Evolutionary conservation across 2,888 invertebrate genomes (phyloP), one percentile per base, ranked within the genome.

Genomic region (Alitta virens): DNA sequence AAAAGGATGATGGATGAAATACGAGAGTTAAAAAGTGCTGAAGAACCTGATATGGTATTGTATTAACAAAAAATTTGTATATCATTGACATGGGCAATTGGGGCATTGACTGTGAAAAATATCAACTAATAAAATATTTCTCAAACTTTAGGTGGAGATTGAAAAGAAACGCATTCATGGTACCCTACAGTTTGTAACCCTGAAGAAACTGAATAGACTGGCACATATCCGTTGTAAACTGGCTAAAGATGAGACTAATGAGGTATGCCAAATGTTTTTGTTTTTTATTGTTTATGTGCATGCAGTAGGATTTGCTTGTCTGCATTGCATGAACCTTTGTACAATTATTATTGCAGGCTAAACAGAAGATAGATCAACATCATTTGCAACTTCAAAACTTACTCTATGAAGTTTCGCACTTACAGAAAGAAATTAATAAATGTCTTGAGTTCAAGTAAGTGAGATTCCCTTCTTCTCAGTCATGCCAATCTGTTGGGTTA

Each of bases 341-440:
- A 23, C 21, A 7, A 27, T 40, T 27, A 46, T 43, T 24, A 33
- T 68, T 72, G 2, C 66, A 82, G 82, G 92, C 92, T 68, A 94
- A 94, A 79, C 89, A 90, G 74, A 88, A 90, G 71, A 93, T 95
- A 0, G 96, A 97, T 76, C 90, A 90, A 60, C 91, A 91, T 71
- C 91, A 95, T 78, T 83, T 97, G 56, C 91, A 92, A 72, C 85
- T 95, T 60, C 95, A 97, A 83, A 97, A 97, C 84, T 85, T 97
- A 56, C 84, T 95, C 3, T 97, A 97, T 80, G 97, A 97, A 85
- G 90, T 92, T 9, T 90, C 92, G 78, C 94, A 97, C 84, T 85
- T 97, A 23, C 90, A 93, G 71, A 92, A 93, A 72, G 96, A 97
- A 86, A 93, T 94, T n/a, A 89, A 91, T 23, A 93, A 94, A 76